A percentile compares a stretch with the other conserved stretches of the same genome.
phyloP scores from a whole-genome alignment of 1,140 invertebrate species.

The Drosophila yakuba region DNA sequence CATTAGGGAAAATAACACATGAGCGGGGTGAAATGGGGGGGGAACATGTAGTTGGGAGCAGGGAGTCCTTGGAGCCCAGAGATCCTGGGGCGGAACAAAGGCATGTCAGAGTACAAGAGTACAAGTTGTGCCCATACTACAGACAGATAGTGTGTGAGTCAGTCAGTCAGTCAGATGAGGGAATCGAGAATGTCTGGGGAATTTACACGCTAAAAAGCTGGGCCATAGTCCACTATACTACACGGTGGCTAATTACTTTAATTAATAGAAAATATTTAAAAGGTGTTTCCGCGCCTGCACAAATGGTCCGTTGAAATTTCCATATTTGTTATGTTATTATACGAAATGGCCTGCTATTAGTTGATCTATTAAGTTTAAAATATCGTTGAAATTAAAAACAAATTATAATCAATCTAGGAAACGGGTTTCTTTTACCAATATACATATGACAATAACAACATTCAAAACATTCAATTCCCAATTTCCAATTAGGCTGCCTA shows the following conservation, averaged over 20 bases:
- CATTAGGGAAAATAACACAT: conserved; percentile 58
- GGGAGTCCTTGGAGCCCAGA: not conserved
- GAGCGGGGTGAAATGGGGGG: not conserved
- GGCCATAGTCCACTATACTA: not conserved
- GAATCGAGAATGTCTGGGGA: conserved; percentile 10
- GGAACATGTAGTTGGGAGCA: not conserved
- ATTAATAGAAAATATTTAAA: not conserved
- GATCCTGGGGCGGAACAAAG: conserved; percentile 1
- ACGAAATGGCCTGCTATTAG: not conserved
- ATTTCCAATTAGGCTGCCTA: too few relatives aligned
- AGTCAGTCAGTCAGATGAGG: conserved; percentile 27
- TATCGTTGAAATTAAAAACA: not conserved
- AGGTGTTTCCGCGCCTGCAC: not conserved
- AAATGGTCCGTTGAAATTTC: not conserved
- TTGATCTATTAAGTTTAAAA: not conserved
- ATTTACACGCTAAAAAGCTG: conserved; percentile 8
- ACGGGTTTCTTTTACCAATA: not conserved
- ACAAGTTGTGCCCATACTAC: conserved; percentile 14
- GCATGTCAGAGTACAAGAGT: conserved; percentile 28
- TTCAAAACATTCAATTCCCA: too few relatives aligned
- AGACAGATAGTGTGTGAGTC: conserved; percentile 20
- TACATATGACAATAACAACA: too few relatives aligned
- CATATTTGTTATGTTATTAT: not conserved
- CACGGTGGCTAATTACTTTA: not conserved
- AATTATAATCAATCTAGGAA: not conserved